These are phyloP conservation scores for Autographa pulchrina DNA, from an alignment of 2,888 invertebrate genomes.

Conservation along the genomic window DNA sequence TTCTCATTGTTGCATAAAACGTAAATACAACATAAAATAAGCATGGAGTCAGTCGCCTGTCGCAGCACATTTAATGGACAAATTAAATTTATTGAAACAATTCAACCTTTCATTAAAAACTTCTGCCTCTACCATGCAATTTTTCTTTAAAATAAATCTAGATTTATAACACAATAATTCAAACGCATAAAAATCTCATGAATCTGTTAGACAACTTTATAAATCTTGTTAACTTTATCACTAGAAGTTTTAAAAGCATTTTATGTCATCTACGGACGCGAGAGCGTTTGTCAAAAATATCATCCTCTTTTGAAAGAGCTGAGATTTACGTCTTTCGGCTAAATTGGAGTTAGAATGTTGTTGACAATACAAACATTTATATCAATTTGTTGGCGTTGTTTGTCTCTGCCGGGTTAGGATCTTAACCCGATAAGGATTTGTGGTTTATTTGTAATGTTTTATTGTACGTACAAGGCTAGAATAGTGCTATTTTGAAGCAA, in stretches of 20 bases:
- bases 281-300: slow-evolving; percentile 5
- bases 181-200: slow-evolving; percentile 22
- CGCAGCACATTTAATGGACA: too few species aligned
- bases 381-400: neutral
- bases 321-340: neutral
- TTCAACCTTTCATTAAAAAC: too few species aligned
- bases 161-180: neutral
- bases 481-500: too few species aligned
- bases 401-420: neutral
- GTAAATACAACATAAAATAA: too few species aligned
- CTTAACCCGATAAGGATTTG: neutral
- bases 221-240: slow-evolving; percentile 47
- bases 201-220: slow-evolving; percentile 36
- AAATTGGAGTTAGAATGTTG: slow-evolving; percentile 1
- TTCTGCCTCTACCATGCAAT: too few species aligned
- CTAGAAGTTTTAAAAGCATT: slow-evolving; percentile 24
- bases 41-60: too few species aligned
- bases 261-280: too few species aligned
- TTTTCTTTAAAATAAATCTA: slow-evolving; percentile 1
- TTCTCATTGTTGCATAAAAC: too few species aligned
- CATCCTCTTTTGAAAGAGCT: neutral
- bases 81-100: too few species aligned
- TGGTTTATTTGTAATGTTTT: neutral
- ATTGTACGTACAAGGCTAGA: neutral
- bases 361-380: neutral